Percentiles rank a stretch among this genome's conserved stretches.
Conservation (phyloP, 2,113 vertebrate genomes). For the Meles meles region DNA sequence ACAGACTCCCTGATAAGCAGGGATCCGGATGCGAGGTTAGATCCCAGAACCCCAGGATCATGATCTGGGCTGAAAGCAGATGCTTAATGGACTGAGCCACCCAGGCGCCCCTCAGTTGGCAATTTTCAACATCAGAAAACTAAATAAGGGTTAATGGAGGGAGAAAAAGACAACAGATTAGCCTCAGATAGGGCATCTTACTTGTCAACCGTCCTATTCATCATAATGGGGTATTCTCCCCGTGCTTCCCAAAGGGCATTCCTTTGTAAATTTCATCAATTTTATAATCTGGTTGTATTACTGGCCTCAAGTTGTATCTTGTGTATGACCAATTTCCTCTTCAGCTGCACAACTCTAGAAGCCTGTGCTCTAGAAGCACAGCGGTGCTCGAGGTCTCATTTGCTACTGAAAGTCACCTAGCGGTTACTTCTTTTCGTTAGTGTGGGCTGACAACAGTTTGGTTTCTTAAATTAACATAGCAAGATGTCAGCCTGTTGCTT, state of each 20-base stretch:
- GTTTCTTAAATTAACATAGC: conserved; percentile 22
- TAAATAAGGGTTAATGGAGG: not conserved
- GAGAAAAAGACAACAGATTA: not conserved
- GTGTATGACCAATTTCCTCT: not conserved
- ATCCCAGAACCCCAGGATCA: too few relatives aligned
- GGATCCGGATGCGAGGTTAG: too few relatives aligned
- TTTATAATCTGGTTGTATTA: not conserved
- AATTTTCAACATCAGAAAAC: conserved; percentile 25
- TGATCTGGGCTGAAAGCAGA: too few relatives aligned
- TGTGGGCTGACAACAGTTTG: not conserved
- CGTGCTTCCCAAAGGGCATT: not conserved
- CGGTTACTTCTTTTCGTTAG: not conserved
- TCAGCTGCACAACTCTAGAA: not conserved
- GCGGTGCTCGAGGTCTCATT: not conserved
- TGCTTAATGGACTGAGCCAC: not conserved
- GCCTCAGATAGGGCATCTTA: not conserved
- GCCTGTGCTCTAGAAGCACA: not conserved
- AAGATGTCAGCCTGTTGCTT: not conserved
- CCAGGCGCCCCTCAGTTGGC: not conserved
- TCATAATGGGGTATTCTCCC: not conserved
- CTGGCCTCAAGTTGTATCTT: not conserved
- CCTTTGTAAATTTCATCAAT: not conserved
- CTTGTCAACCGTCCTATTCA: not conserved
- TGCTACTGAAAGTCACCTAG: not conserved
- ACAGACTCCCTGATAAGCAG: too few relatives aligned